phyloP scores from a whole-genome alignment of 2,113 vertebrate genomes.

The Larimichthys crocea region DNA sequence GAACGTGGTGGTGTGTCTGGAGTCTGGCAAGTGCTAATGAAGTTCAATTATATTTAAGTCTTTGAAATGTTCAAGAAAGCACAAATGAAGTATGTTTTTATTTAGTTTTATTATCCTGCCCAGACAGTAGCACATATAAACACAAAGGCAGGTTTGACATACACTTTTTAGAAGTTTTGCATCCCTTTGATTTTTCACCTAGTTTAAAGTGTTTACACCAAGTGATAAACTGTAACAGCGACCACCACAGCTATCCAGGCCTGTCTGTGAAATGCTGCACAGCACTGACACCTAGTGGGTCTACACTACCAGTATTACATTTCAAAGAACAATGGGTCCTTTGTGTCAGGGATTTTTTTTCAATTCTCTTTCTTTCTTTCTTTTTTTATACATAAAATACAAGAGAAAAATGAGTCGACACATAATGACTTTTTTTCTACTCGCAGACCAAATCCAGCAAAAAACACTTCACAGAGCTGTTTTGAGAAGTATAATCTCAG shows the following conservation, averaged over 20 bases:
- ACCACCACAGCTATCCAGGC: not conserved
- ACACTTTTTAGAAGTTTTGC: not conserved
- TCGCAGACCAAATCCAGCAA: not conserved
- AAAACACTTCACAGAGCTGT: constrained; percentile 13
- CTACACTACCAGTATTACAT: constrained; percentile 9
- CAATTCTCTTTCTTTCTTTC: too few relatives aligned
- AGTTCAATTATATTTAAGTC: not conserved
- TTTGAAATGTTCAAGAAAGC: not conserved
- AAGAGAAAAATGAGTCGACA: not conserved
- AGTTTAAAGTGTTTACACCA: not conserved
- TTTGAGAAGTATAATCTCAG: constrained; percentile 5
- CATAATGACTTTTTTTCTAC: not conserved
- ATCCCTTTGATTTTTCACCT: not conserved
- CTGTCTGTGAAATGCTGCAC: constrained; percentile 38
- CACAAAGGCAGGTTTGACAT: not conserved
- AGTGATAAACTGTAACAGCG: not conserved
- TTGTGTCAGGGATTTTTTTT: constrained; percentile 42
- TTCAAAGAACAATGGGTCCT: constrained; percentile 62
- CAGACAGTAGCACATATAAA: not conserved
- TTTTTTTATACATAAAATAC: not conserved
- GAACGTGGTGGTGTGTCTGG: not conserved
- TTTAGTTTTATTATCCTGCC: not conserved
- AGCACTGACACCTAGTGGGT: constrained; percentile 72
- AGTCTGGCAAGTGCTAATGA: not conserved
- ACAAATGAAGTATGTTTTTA: not conserved